Conservation (phyloP, 2,113 vertebrate genomes). For the Hippocampus mohnikei region DNA sequence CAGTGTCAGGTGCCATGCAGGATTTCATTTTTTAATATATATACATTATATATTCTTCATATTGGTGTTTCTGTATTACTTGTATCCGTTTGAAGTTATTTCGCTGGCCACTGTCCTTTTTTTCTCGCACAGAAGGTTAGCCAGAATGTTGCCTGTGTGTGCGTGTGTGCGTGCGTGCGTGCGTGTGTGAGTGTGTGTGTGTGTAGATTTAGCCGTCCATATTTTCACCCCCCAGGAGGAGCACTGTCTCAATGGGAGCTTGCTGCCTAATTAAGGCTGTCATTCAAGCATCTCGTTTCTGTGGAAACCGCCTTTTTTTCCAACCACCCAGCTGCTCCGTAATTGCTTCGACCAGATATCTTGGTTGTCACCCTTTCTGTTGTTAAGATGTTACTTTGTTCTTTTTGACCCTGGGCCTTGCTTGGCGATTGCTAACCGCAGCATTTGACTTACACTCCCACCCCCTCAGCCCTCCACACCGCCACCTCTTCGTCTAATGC, state of each 20-base stretch:
- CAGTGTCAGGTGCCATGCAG: too few relatives aligned
- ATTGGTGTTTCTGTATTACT: neutral
- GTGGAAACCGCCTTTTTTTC: constrained; percentile 19
- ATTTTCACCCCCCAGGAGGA: constrained; percentile 20
- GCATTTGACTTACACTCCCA: neutral
- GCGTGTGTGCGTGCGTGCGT: too few relatives aligned
- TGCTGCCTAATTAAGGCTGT: constrained; percentile 33
- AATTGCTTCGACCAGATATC: neutral
- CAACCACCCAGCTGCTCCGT: constrained; percentile 5
- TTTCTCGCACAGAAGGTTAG: neutral
- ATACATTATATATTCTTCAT: too few relatives aligned
- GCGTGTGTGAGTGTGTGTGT: too few relatives aligned
- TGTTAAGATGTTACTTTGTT: neutral
- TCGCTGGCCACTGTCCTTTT: neutral
- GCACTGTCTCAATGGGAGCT: constrained; percentile 7
- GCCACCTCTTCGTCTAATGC: neutral
- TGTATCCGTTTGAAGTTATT: neutral
- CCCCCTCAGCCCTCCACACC: too few relatives aligned
- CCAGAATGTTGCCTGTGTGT: neutral
- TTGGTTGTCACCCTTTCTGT: constrained; percentile 6
- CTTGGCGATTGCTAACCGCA: neutral
- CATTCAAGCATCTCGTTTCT: constrained; percentile 33
- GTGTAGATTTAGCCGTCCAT: neutral
- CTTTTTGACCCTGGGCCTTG: constrained; percentile 4
- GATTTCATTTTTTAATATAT: too few relatives aligned